Evolutionary conservation across 2,113 vertebrate genomes (phyloP).

Genomic region (Aviceda subcristata): DNA sequence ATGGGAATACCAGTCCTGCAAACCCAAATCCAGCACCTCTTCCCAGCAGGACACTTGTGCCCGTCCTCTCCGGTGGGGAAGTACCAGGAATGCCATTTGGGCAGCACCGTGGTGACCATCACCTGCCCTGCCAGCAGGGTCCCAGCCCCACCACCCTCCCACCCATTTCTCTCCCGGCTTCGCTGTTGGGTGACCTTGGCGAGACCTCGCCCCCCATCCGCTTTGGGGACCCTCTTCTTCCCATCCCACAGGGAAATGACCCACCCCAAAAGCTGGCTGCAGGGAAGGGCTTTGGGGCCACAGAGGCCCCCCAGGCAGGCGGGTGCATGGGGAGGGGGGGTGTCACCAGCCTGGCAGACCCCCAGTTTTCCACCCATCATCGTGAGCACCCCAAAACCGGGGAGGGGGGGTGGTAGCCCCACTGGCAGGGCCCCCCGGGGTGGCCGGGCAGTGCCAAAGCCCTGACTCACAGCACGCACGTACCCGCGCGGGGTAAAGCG

Average conservation of each 20-base stretch:
- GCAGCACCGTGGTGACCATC: not conserved
- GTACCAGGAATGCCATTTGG: accelerated
- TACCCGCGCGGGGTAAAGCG: slow-evolving; percentile 53
- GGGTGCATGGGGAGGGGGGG: accelerated
- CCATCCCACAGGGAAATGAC: accelerated
- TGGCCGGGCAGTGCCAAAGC: slow-evolving; percentile 43
- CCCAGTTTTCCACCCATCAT: not conserved
- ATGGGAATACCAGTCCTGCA: not conserved
- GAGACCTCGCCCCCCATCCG: accelerated
- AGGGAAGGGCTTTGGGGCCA: not conserved
- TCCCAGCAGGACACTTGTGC: accelerated
- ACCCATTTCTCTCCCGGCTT: not conserved
- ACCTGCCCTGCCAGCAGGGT: not conserved
- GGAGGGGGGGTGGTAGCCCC: not conserved
- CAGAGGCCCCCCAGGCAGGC: accelerated
- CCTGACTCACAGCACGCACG: slow-evolving; percentile 56
- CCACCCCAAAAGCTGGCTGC: not conserved
- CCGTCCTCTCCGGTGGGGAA: accelerated
- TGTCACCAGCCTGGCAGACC: not conserved
- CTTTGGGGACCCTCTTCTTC: not conserved
- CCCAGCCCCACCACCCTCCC: not conserved
- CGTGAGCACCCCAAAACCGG: accelerated
- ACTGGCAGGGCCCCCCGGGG: not conserved
- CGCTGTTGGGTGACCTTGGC: not conserved
- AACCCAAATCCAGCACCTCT: not conserved